These are phyloP conservation scores for Atta texana DNA, from an alignment of 1,140 invertebrate species.

Conservation along the genomic window DNA sequence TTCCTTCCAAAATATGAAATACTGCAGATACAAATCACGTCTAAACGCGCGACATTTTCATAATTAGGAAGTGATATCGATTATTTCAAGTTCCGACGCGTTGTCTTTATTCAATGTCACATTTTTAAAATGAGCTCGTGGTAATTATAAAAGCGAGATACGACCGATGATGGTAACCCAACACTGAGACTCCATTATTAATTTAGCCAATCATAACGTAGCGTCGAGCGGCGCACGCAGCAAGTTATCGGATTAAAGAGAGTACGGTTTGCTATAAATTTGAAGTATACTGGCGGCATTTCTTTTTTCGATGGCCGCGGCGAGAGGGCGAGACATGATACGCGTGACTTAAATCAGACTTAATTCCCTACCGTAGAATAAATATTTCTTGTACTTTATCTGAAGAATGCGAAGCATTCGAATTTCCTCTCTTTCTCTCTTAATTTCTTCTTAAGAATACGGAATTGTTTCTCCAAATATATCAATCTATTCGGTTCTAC, in stretches of 20 bases:
- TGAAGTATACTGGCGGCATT: slow-evolving; percentile 15
- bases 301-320: slow-evolving; percentile 37
- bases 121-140: slow-evolving; percentile 37
- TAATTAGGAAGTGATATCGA: slow-evolving; percentile 3
- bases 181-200: slow-evolving; percentile 60
- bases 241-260: slow-evolving; percentile 59
- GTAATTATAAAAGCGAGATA: slow-evolving; percentile 43
- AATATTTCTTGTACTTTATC: slow-evolving; percentile 38
- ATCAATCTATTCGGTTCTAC: slow-evolving; percentile 8
- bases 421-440: neutral
- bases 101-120: slow-evolving; percentile 19
- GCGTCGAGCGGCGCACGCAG: neutral
- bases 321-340: slow-evolving; percentile 15
- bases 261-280: slow-evolving; percentile 60
- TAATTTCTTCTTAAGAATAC: slow-evolving; percentile 16
- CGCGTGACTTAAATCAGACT: slow-evolving; percentile 60
- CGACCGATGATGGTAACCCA: slow-evolving; percentile 45
- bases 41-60: neutral
- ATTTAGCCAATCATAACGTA: slow-evolving; percentile 61
- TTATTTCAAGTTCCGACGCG: neutral
- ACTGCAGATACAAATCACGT: neutral
- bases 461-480: slow-evolving; percentile 24
- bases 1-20: neutral
- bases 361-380: slow-evolving; percentile 48
- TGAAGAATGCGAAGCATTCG: slow-evolving; percentile 18